Percentiles rank a stretch among this genome's conserved stretches.
These are phyloP conservation scores for Lepidurus arcticus DNA, from an alignment of 1,140 invertebrate genomes.

Conservation along the genomic window DNA sequence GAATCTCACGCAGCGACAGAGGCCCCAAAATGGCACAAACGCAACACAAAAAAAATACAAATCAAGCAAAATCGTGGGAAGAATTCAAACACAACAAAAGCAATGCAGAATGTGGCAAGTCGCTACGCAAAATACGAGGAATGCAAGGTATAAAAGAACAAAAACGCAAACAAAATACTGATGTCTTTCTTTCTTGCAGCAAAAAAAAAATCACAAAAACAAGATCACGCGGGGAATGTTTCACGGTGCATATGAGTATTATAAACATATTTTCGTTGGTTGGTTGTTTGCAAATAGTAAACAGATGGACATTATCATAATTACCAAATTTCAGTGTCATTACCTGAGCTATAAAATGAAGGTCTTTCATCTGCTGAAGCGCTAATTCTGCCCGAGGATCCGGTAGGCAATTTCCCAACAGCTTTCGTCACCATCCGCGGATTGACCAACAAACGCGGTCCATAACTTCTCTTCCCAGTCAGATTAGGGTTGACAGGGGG, in stretches of 20 bases:
- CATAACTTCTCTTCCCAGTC: slow-evolving; percentile 38
- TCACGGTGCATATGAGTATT: slow-evolving; percentile 4
- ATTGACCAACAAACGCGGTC: slow-evolving; percentile 31
- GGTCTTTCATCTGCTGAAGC: slow-evolving; percentile 25
- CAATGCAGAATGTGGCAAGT: not conserved
- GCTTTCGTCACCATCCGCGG: slow-evolving; percentile 26
- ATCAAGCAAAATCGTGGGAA: slow-evolving; percentile 25
- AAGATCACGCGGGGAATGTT: slow-evolving; percentile 18
- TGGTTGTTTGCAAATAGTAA: not conserved
- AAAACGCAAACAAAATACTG: not conserved
- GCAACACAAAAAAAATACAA: not conserved
- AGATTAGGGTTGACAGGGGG: slow-evolving; percentile 35
- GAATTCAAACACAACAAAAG: slow-evolving; percentile 29
- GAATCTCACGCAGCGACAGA: slow-evolving; percentile 5
- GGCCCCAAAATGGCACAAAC: slow-evolving; percentile 24
- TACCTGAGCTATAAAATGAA: slow-evolving; percentile 32
- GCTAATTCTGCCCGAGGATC: not conserved
- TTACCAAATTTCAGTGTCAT: slow-evolving; percentile 71
- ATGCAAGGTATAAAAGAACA: not conserved
- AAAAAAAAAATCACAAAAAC: not conserved
- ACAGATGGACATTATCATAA: not conserved
- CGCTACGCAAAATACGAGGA: not conserved
- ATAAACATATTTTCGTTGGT: not conserved
- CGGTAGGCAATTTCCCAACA: slow-evolving; percentile 8
- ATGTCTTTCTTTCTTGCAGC: not conserved